These are phyloP conservation scores for Drosophila anomalipes DNA, from an alignment of 2,888 invertebrate species.

Conservation along the genomic window DNA sequence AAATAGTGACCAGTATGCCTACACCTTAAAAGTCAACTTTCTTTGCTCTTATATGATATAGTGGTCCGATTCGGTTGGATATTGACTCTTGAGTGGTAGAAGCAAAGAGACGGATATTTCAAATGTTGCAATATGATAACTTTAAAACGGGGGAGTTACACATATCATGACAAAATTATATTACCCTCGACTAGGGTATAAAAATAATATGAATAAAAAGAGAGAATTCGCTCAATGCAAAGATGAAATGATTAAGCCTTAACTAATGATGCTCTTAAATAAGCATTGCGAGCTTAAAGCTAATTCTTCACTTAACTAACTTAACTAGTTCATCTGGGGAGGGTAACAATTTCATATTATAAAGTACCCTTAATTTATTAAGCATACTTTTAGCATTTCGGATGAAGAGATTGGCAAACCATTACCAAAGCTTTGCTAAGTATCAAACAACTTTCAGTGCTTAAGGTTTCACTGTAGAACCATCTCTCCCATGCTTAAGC, in stretches of 20 bases:
- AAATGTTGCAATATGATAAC: neutral
- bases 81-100: neutral
- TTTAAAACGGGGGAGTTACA: neutral
- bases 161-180: neutral
- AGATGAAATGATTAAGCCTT: constrained; percentile 38
- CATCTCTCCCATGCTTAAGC: no score
- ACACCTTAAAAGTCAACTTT: neutral
- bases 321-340: neutral
- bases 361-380: neutral
- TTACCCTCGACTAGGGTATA: neutral
- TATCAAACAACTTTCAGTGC: neutral
- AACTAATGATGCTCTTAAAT: constrained; percentile 28
- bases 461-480: no score
- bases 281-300: constrained; percentile 2
- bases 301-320: neutral
- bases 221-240: constrained; percentile 32
- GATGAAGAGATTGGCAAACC: neutral
- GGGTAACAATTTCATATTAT: neutral
- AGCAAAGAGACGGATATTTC: neutral
- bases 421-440: neutral
- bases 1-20: neutral
- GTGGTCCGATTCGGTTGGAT: neutral
- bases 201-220: neutral
- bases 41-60: neutral
- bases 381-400: neutral